Evolutionary conservation across 2,113 vertebrate genomes (phyloP), one percentile per base, ranked within the genome.

Genomic region (Peromyscus maniculatus): DNA sequence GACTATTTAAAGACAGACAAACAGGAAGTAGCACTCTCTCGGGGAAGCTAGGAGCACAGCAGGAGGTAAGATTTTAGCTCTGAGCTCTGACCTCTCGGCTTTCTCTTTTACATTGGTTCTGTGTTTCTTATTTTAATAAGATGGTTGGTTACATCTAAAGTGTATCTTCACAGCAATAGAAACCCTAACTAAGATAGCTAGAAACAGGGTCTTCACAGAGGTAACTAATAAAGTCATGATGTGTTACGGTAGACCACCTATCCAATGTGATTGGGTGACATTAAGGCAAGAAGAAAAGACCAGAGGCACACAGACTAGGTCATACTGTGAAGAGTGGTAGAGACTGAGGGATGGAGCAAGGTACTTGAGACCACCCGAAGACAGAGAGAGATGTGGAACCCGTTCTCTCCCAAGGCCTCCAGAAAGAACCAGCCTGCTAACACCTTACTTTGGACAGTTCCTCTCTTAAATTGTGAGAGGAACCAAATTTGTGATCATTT

Each of bases 381-480:
- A 69, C 24, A 59, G 21, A 77, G 72, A 69, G 39, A 52, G n/a
- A 59, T 4, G 15, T 1, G 19, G 62, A 52, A 9, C 11, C 36
- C 49, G 3, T 22, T 24, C 28, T 28, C 33, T 9, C 22, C 24
- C 17, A 1, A 6, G 17, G 17, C 9, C 59, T 79, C 74, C 0
- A 0, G 57, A 46, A 43, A 9, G 39, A 36, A 3, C 31, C 21
- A 3, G 36, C 26, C 84, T 3, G 1, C 21, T 4, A 0, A 39
- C 7, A 26, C 75, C 46, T 43, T 9, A 31, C 8, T 12, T 67
- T n/a, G 5, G 55, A 24, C 15, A 55, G 52, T 46, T 36, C 62
- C 15, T 43, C 52, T 77, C 91, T 28, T 33, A 24, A 82, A 69
- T 39, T 66, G 31, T 57, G 77, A 71, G 13, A 46, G 36, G 74